Percentiles rank a stretch among this genome's conserved stretches.
phyloP scores from a whole-genome alignment of 1,140 invertebrate genomes.

The Pomacea maculata region DNA sequence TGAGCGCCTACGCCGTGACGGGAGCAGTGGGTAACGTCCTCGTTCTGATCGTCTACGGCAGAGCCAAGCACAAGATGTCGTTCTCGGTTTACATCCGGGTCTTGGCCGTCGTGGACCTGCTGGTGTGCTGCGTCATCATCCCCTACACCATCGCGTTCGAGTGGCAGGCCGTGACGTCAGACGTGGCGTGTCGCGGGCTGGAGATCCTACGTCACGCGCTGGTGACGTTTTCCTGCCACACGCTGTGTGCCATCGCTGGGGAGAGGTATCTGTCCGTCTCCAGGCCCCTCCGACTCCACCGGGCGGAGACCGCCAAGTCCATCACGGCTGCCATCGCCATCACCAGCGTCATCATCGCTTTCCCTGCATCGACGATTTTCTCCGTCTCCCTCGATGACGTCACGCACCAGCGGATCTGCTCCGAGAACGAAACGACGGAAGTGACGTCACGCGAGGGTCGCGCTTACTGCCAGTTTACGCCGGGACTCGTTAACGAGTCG shows the following conservation, averaged over 20 bases:
- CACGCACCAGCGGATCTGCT: not conserved
- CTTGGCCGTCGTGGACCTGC: conserved; percentile 14
- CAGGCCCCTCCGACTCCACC: not conserved
- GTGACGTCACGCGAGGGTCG: not conserved
- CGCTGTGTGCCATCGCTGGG: conserved; percentile 15
- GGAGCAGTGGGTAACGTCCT: conserved; percentile 11
- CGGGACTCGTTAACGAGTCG: not conserved
- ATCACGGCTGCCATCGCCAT: not conserved
- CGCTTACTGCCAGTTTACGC: conserved; percentile 6
- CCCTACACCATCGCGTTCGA: conserved; percentile 24
- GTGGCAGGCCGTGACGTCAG: not conserved
- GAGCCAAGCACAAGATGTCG: not conserved
- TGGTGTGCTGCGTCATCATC: conserved; percentile 17
- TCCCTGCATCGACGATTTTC: conserved; percentile 15
- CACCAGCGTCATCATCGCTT: not conserved
- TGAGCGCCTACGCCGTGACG: conserved; percentile 4
- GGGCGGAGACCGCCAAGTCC: too few species aligned
- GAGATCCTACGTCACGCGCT: conserved; percentile 17
- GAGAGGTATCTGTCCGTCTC: conserved; percentile 21
- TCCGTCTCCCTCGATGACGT: not conserved
- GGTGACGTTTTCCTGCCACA: not conserved
- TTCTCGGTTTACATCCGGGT: not conserved
- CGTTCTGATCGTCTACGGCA: conserved; percentile 14
- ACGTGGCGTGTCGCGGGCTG: conserved; percentile 15
- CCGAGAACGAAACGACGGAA: not conserved